Percentiles rank a stretch among this genome's conserved stretches.
Conservation (phyloP, 2,888 invertebrate genomes). For the Cheilosia pagana region DNA sequence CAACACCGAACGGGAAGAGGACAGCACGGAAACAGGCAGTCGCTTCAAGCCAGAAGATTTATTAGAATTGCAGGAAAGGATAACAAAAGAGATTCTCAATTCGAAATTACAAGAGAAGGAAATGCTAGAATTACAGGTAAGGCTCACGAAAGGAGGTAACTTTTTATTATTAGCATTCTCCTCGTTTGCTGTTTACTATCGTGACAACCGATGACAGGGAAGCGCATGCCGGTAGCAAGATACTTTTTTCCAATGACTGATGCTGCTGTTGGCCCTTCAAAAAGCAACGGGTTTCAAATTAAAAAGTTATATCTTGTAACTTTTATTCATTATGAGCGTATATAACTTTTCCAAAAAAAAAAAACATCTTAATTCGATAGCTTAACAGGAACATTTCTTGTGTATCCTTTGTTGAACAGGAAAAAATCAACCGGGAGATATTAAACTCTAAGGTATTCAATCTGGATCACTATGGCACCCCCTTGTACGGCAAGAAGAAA, state of each 20-base stretch:
- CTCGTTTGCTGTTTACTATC: conserved; percentile 42
- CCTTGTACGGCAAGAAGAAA: conserved; percentile 79
- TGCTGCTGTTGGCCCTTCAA: conserved; percentile 18
- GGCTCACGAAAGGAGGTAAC: conserved; percentile 46
- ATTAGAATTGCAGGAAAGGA: conserved; percentile 83
- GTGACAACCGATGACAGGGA: conserved; percentile 47
- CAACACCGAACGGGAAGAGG: conserved; percentile 58
- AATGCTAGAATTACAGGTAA: conserved; percentile 83
- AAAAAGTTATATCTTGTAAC: conserved; percentile 48
- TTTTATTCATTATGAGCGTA: conserved; percentile 41
- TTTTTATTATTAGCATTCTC: conserved; percentile 56
- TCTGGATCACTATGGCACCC: conserved; percentile 78
- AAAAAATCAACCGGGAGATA: conserved; percentile 83
- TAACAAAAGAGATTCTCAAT: conserved; percentile 83
- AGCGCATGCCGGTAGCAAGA: conserved; percentile 22
- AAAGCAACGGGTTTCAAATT: conserved; percentile 45
- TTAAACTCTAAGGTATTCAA: conserved; percentile 83
- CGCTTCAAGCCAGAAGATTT: conserved; percentile 82
- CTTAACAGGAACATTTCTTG: conserved; percentile 30
- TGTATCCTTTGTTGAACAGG: conserved; percentile 77
- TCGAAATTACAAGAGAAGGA: conserved; percentile 83
- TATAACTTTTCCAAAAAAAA: conserved; percentile 32
- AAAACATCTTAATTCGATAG: conserved; percentile 39
- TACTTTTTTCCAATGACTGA: conserved; percentile 11
- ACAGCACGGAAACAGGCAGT: conserved; percentile 68